Evolutionary conservation across 2,888 invertebrate species (phyloP), one percentile per base, ranked within the genome.

Genomic region (Drosophila siamana): DNA sequence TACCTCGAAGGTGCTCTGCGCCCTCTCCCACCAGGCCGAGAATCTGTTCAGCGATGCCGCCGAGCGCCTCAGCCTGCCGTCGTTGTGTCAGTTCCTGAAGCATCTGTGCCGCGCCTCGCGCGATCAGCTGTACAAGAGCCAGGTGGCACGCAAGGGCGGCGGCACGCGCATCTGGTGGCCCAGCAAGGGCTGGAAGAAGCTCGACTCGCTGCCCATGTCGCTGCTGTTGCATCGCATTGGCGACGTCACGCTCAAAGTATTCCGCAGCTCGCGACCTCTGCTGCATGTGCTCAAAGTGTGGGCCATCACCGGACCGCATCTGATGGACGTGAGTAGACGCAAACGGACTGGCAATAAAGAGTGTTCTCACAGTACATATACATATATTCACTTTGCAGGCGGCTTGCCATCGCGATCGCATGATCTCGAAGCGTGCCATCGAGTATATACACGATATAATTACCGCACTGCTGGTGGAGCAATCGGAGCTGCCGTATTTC

Each of bases 381-480:
- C 6, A 26, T 19, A n/a, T n/a, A 4, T 5, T n/a, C 2, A 5
- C 5, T 13, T 38, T 91, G 2, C 89, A 96, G 96, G 98, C 98
- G 19, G 97, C 98, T 1, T 98, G 98, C 80, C 97, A 98, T 92
- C 96, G 96, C 82, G 98, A 98, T 89, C 94, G 96, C 24, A 94
- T 95, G 60, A 96, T 98, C 61, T 97, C 97, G 0, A 98, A 98
- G 91, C 95, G 97, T 86, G 98, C 98, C 0, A 97, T 98, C 28
- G 95, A 96, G 77, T 97, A 97, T 84, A 96, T 99, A 69, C 98
- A 98, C 89, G 98, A 98, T 88, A 96, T 97, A 16, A 96, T 98
- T 50, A 97, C 97, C 1, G 96, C 97, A 0, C 92, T 98, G 15
- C 93, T 99, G 50, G 97, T 96, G 83, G 96, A 96, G 88, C 97